phyloP scores from a whole-genome alignment of 1,140 invertebrate genomes.

The Drosophila nasuta region DNA sequence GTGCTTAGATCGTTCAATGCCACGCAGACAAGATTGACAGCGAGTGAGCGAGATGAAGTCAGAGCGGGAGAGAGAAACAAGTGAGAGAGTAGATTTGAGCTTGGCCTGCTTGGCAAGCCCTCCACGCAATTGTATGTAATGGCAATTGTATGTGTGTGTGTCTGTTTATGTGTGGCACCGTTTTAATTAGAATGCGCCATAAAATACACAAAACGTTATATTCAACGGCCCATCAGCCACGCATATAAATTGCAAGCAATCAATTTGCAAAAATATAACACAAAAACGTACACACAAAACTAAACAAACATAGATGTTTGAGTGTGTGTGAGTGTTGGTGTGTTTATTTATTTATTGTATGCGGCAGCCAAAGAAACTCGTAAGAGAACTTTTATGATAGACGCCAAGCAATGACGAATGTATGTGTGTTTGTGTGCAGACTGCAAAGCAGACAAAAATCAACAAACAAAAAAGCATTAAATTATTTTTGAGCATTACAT shows the following conservation, averaged over 20 bases:
- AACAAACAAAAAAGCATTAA: slow-evolving; percentile 44
- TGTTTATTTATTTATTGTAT: slow-evolving; percentile 9
- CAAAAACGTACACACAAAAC: slow-evolving; percentile 17
- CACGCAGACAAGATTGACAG: slow-evolving; percentile 60
- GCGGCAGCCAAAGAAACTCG: slow-evolving; percentile 20
- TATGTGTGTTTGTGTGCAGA: slow-evolving; percentile 8
- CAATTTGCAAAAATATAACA: slow-evolving; percentile 57
- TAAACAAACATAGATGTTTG: slow-evolving; percentile 5
- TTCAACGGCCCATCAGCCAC: slow-evolving; percentile 42
- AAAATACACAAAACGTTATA: slow-evolving; percentile 62
- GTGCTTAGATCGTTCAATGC: slow-evolving; percentile 68
- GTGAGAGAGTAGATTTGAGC: slow-evolving; percentile 17
- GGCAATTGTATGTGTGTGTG: not conserved
- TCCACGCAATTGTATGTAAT: not conserved
- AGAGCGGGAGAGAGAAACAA: slow-evolving; percentile 14
- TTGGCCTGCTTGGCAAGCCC: slow-evolving; percentile 15
- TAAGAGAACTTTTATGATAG: slow-evolving; percentile 55
- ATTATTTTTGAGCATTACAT: slow-evolving; percentile 54
- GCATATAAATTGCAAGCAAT: slow-evolving; percentile 78
- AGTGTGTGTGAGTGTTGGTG: slow-evolving; percentile 1
- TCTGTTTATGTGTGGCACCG: not conserved
- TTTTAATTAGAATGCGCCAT: slow-evolving; percentile 71
- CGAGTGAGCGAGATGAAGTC: slow-evolving; percentile 1
- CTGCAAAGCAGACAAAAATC: slow-evolving; percentile 24
- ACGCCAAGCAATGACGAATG: slow-evolving; percentile 27